Base-by-base conservation (phyloP, 2,888 invertebrate genomes). In the Chaetogeoica ovagalla region DNA sequence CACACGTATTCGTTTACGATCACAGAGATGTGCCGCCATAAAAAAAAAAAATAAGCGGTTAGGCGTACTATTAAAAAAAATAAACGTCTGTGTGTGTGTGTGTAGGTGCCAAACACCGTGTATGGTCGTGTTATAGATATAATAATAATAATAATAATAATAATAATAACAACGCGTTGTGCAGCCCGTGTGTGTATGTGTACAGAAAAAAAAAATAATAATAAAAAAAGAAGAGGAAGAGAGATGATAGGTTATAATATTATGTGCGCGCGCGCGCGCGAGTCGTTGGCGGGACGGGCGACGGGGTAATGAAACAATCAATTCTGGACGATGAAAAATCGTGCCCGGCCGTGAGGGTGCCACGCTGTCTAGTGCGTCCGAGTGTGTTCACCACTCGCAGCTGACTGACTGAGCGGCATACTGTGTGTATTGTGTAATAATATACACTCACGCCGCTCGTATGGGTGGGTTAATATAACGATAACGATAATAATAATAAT, bases 261-360 rank as follows among this genome's bases (percentile, higher is more conserved):
- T 23, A 6, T 55, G 52, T 59, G 60, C 3, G 48, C 3, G 48
- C 15, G 48, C 21, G 30, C 21, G 39, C 9, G 68, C 23, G 43
- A 43, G 43, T 9, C 9, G 1, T 6, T 0, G 43, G 6, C 43
- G 43, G 43, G 43, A 43, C 8, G 43, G 9, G 70, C 68, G 68
- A 77, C 7, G 79, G 69, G 69, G 79, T 79, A 79, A 79, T 79
- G 79, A 79, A 79, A 79, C 79, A 79, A 79, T 79, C 79, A 79
- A 79, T 79, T 79, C 62, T 63, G 79, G 79, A 71, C 70, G 79
- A 70, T 62, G 77, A 77, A 70, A 48, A 79, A 79, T 70, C 62
- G 69, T 66, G 75, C 63, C 63, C 79, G 79, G 70, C 57, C 68
- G 79, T 43, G 70, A 79, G 79, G 79, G 79, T 79, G 79, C 79